Percentiles rank a stretch among this genome's conserved stretches.
These are phyloP conservation scores for Dicrostonyx torquatus DNA, from an alignment of 2,797 vertebrate species.

Conservation along the genomic window DNA sequence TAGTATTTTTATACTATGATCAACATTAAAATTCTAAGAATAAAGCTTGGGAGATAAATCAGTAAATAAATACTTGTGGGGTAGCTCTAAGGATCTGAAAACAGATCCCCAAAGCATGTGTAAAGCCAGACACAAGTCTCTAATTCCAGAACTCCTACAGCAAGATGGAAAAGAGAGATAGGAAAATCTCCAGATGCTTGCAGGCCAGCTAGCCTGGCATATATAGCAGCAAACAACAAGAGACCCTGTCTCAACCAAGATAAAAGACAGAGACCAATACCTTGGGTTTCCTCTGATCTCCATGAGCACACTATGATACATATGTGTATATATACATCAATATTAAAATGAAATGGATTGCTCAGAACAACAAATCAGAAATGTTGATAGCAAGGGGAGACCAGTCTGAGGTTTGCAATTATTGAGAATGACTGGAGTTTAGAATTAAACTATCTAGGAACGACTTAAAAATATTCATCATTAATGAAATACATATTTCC, in stretches of 20 bases:
- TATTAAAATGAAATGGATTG: background rate
- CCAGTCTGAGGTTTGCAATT: conserved; percentile 35
- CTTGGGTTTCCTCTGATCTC: background rate
- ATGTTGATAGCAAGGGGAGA: conserved; percentile 4
- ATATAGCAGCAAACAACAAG: background rate
- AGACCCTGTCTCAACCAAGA: background rate
- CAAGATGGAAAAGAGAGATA: background rate
- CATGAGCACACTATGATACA: background rate
- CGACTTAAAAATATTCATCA: conserved; percentile 40
- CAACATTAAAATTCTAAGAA: conserved; percentile 47
- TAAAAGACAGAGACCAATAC: background rate
- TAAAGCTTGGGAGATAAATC: background rate
- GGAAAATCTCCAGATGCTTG: background rate
- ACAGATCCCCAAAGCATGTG: background rate
- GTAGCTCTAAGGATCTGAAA: background rate
- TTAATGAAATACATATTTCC: conserved; percentile 13
- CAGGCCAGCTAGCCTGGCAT: background rate
- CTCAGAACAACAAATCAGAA: conserved; percentile 34
- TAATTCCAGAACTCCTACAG: background rate
- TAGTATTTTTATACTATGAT: conserved; percentile 13
- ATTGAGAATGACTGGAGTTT: conserved; percentile 44
- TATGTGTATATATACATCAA: background rate
- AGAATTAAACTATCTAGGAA: conserved; percentile 43
- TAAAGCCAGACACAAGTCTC: background rate
- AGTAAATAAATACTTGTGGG: background rate